Percentiles rank a stretch among this genome's conserved stretches.
These are phyloP conservation scores for Thymelicus sylvestris DNA, from an alignment of 2,888 invertebrate genomes.

Conservation along the genomic window DNA sequence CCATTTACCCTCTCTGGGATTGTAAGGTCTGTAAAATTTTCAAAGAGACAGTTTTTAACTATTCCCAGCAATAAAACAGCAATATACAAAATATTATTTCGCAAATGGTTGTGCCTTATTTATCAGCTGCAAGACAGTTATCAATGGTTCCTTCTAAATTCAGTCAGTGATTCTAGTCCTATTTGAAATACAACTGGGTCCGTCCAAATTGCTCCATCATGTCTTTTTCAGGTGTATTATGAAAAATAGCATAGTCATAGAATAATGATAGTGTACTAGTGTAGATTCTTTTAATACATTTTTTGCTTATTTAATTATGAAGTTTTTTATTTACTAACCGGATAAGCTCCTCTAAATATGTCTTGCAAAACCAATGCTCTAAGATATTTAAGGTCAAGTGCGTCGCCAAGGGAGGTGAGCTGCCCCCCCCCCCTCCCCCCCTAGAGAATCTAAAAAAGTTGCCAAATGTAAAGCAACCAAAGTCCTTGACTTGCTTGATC, in stretches of 20 bases:
- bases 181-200: constrained; percentile 70
- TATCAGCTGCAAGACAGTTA: constrained; percentile 53
- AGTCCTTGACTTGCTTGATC: too few relatives aligned
- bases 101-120: constrained; percentile 77
- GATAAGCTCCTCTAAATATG: neutral
- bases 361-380: too few relatives aligned
- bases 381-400: too few relatives aligned
- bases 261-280: constrained; percentile 20
- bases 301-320: constrained; percentile 36
- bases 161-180: constrained; percentile 73
- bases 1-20: neutral
- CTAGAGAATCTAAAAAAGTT: too few relatives aligned
- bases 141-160: constrained; percentile 68
- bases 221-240: constrained; percentile 54
- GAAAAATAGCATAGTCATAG: constrained; percentile 48
- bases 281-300: constrained; percentile 38
- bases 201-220: constrained; percentile 79
- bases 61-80: constrained; percentile 14
- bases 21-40: neutral
- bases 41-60: constrained; percentile 16
- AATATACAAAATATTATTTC: constrained; percentile 44
- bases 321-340: constrained; percentile 11
- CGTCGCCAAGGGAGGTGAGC: too few relatives aligned
- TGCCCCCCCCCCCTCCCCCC: too few relatives aligned
- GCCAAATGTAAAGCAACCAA: too few relatives aligned